Conservation (phyloP, 1,140 invertebrate genomes). For the Dreissena polymorpha region DNA sequence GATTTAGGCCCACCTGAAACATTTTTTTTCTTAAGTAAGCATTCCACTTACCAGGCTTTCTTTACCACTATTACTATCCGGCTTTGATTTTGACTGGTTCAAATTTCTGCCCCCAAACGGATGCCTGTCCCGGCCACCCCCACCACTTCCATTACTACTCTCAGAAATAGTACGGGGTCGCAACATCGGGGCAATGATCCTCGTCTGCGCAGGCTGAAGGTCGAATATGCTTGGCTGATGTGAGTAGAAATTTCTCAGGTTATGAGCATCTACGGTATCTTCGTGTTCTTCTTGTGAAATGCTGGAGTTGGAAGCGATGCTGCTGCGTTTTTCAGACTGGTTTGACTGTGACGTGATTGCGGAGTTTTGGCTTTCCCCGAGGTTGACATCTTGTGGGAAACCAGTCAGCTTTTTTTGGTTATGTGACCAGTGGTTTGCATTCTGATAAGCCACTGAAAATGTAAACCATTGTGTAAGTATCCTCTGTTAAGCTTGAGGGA, state of each 20-base stretch:
- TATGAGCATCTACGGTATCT: too few relatives aligned
- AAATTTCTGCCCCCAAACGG: slow-evolving; percentile 8
- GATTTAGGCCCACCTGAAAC: too few relatives aligned
- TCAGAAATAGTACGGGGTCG: slow-evolving; percentile 61
- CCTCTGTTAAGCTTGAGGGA: too few relatives aligned
- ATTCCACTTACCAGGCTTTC: slow-evolving; percentile 22
- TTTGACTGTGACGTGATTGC: not conserved
- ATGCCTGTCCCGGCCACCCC: slow-evolving; percentile 3
- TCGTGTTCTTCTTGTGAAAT: slow-evolving; percentile 24
- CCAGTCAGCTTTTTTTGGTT: not conserved
- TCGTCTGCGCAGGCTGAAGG: slow-evolving; percentile 17
- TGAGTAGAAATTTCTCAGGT: not conserved
- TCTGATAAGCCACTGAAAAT: not conserved
- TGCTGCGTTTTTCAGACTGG: slow-evolving; percentile 45
- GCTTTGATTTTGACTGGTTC: not conserved
- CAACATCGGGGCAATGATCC: slow-evolving; percentile 60
- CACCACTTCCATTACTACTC: slow-evolving; percentile 53
- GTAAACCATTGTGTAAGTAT: too few relatives aligned
- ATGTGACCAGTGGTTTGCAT: slow-evolving; percentile 5
- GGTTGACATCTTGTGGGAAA: slow-evolving; percentile 29
- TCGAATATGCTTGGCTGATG: slow-evolving; percentile 37
- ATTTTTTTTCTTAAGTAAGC: too few relatives aligned
- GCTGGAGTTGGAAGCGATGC: slow-evolving; percentile 57
- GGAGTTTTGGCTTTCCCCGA: slow-evolving; percentile 27
- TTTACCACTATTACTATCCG: slow-evolving; percentile 1